Evolutionary conservation across 2,888 invertebrate species (phyloP).

Genomic region (Lasioglossum pauxillum): DNA sequence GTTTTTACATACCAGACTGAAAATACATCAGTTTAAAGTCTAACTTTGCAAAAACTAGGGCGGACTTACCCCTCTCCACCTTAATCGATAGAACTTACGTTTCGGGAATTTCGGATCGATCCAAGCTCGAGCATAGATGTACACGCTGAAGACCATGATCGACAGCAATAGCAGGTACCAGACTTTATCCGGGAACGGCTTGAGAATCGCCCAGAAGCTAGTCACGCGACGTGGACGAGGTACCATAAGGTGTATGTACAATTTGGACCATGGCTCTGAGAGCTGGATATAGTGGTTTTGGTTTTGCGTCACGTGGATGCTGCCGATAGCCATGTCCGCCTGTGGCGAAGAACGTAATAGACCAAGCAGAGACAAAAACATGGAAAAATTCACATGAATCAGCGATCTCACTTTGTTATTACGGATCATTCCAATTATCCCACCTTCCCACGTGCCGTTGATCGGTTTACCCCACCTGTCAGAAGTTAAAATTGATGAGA

Average conservation of each 20-base stretch:
- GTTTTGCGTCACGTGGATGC: constrained; percentile 75
- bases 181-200: constrained; percentile 73
- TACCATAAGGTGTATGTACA: constrained; percentile 77
- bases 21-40: too few relatives aligned
- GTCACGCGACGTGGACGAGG: constrained; percentile 77
- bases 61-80: too few relatives aligned
- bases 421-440: constrained; percentile 71
- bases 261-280: constrained; percentile 75
- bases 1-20: too few relatives aligned
- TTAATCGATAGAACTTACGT: constrained; percentile 60
- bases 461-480: constrained; percentile 74
- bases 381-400: not conserved
- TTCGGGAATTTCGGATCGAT: constrained; percentile 73
- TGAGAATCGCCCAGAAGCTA: constrained; percentile 79
- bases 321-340: constrained; percentile 79
- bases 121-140: constrained; percentile 71
- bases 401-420: constrained; percentile 65
- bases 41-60: too few relatives aligned
- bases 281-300: constrained; percentile 70
- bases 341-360: constrained; percentile 20
- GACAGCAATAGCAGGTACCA: constrained; percentile 72
- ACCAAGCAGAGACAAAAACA: not conserved
- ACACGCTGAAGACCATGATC: constrained; percentile 67
- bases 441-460: constrained; percentile 77
- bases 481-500: not conserved